Base-by-base conservation (phyloP, 2,888 invertebrate genomes). In the Sinopyrophorus schimmeli region DNA sequence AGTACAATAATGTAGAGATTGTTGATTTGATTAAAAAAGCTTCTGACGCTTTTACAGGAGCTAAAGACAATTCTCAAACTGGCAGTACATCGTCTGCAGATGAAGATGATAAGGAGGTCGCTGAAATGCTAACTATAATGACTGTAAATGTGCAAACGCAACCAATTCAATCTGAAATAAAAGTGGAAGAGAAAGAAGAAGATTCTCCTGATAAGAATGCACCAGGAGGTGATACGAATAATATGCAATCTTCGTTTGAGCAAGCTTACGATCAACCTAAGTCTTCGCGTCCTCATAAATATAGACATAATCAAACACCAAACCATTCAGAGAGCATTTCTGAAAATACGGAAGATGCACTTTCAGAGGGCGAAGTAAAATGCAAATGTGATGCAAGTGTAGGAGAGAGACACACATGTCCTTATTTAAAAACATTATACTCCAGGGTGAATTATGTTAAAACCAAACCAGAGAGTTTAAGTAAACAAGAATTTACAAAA, bases 401-500 rank as follows among this genome's bases (percentile, higher is more conserved):
- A n/a, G 71, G 71, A 3, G 71, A 71, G 55, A 51, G 70, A 10
- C 67, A 65, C 49, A 27, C 47, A 2, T 66, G 65, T 31, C 44
- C 47, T 23, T 38, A 17, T 32, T 50, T 44, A 40, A 51, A 50
- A 9, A 52, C 51, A 34, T n/a, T n/a, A n/a, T 55, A 47, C 4
- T 49, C 31, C 16, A 34, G 30, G 12, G 23, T 44, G n/a, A 41
- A 40, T 7, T 35, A 46, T 47, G 21, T 58, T 11, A 60, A 53
- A 38, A 56, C 52, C 10, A 40, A 58, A 34, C 47, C 59, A 23
- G 40, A 58, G 12, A 42, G 34, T 5, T 10, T 55, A 6, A 6
- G 56, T 3, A 20, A 42, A 11, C 28, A 41, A 37, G 50, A 58
- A 47, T 42, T 41, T 16, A 27, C 39, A 26, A 35, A 43, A 24